Conservation (phyloP, 2,113 vertebrate genomes). For the Aegithalos caudatus region DNA sequence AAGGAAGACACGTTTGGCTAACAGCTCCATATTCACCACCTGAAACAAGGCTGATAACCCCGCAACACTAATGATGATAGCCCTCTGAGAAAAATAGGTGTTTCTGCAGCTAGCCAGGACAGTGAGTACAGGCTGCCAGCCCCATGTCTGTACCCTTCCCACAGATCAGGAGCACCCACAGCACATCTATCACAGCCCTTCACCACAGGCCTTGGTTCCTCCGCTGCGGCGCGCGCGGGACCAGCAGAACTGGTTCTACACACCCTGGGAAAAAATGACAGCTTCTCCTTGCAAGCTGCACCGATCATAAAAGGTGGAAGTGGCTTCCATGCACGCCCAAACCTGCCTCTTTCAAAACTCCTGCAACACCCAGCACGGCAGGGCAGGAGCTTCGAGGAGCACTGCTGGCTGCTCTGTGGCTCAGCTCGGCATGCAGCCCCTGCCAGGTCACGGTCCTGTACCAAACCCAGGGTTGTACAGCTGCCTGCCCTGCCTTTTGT, state of each 20-base stretch:
- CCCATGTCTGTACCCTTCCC: background rate
- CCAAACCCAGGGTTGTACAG: background rate
- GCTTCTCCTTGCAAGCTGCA: slow-evolving; percentile 62
- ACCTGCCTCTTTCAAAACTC: slow-evolving; percentile 63
- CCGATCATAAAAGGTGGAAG: slow-evolving; percentile 45
- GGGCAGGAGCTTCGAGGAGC: slow-evolving; percentile 6
- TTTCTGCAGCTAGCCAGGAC: background rate
- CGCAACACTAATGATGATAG: accelerated
- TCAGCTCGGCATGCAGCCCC: background rate
- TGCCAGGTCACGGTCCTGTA: background rate
- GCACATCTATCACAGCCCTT: background rate
- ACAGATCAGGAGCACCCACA: background rate
- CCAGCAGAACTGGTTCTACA: slow-evolving; percentile 77
- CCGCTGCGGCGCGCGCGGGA: background rate
- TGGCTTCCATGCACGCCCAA: slow-evolving; percentile 46
- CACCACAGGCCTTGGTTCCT: background rate
- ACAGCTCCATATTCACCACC: background rate
- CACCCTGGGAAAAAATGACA: slow-evolving; percentile 71
- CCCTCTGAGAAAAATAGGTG: background rate
- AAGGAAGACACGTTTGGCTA: background rate
- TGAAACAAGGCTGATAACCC: background rate
- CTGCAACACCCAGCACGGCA: background rate
- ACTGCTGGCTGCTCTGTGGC: background rate
- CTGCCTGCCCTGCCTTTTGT: background rate
- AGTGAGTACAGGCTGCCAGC: background rate